These are phyloP conservation scores for Acleris emargana DNA, from an alignment of 2,888 invertebrate genomes.

Conservation along the genomic window DNA sequence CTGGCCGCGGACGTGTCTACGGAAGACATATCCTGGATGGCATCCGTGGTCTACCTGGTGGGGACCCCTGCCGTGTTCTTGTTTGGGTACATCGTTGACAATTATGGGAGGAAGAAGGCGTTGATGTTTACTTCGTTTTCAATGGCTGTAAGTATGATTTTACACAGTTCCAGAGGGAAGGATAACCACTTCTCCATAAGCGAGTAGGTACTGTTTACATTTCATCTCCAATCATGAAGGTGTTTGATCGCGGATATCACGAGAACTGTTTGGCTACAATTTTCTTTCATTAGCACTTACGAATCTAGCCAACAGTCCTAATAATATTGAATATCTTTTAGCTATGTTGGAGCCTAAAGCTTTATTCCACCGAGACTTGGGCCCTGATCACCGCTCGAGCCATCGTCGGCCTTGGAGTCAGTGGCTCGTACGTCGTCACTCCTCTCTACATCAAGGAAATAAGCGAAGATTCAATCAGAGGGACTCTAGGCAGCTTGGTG, in stretches of 20 bases:
- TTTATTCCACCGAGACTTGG: conserved; percentile 74
- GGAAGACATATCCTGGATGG: conserved; percentile 82
- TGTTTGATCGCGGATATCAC: too few species aligned
- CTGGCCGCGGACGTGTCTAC: conserved; percentile 70
- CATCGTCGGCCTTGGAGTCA: conserved; percentile 70
- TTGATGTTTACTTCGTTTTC: conserved; percentile 70
- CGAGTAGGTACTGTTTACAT: neutral
- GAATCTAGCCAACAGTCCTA: neutral
- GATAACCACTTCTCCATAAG: neutral
- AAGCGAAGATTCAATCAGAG: conserved; percentile 73
- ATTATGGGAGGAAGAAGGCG: conserved; percentile 79
- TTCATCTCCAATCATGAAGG: too few species aligned
- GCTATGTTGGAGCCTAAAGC: conserved; percentile 71
- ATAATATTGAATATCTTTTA: conserved; percentile 44
- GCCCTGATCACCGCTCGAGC: conserved; percentile 72
- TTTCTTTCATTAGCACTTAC: too few species aligned
- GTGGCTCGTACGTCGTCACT: conserved; percentile 75
- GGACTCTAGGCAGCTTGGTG: conserved; percentile 70
- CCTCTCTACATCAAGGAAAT: conserved; percentile 78
- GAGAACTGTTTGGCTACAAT: too few species aligned
- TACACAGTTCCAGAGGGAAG: conserved; percentile 20
- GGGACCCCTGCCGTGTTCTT: conserved; percentile 81
- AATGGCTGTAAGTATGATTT: conserved; percentile 65
- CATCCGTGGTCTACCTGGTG: conserved; percentile 81
- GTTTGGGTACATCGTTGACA: conserved; percentile 80